Evolutionary conservation across 2,113 vertebrate genomes (phyloP).

Genomic region (Lepus europaeus): DNA sequence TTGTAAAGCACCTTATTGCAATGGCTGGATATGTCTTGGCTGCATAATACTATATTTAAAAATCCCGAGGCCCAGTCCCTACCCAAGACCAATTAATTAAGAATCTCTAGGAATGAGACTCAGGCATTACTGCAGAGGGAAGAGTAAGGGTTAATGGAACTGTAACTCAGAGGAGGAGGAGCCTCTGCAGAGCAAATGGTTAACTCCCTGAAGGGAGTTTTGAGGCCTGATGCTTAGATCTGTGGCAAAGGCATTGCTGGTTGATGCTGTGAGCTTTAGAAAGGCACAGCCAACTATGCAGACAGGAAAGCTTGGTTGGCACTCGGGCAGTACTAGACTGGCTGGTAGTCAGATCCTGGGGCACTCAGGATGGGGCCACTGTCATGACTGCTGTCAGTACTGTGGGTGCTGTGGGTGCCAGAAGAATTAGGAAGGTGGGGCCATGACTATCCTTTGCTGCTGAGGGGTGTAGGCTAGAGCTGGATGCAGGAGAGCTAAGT

Average conservation of each 20-base stretch:
- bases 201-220: not conserved
- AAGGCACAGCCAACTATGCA: no score
- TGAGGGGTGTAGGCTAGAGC: not conserved
- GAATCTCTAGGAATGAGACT: not conserved
- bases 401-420: not conserved
- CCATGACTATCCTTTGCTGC: no score
- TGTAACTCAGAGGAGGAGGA: not conserved
- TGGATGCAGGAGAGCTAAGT: not conserved
- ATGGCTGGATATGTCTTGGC: not conserved
- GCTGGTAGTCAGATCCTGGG: not conserved
- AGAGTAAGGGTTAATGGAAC: not conserved
- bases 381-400: not conserved
- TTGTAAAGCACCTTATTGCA: slow-evolving; percentile 56
- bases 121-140: not conserved
- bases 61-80: not conserved
- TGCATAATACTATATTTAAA: not conserved
- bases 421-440: not conserved
- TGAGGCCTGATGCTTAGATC: not conserved
- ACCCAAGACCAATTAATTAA: slow-evolving; percentile 20
- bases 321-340: not conserved
- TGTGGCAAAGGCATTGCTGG: not conserved
- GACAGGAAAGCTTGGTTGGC: not conserved
- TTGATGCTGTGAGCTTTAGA: not conserved
- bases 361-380: not conserved
- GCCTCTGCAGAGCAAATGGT: not conserved